These are phyloP conservation scores for Melieria picta DNA, from an alignment of 2,888 invertebrate genomes.

Conservation along the genomic window DNA sequence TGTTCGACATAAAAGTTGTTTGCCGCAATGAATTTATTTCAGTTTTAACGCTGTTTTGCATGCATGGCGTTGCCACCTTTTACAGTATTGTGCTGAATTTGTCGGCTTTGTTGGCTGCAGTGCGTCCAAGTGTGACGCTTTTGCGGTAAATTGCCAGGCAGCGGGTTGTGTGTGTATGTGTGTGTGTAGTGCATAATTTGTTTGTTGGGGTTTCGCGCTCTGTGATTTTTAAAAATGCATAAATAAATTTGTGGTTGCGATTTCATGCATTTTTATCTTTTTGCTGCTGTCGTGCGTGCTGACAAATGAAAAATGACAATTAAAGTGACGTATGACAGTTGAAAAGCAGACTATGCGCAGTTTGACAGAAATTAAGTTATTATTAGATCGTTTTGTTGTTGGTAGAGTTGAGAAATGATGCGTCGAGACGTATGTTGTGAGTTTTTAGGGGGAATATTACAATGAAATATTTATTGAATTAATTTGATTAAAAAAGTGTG, in stretches of 20 bases:
- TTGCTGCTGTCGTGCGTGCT: no score
- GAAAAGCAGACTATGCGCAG: no score
- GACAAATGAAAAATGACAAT: no score
- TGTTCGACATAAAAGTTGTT: slow-evolving; percentile 8
- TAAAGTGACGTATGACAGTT: no score
- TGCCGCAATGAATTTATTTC: slow-evolving; percentile 17
- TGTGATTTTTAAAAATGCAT: neutral
- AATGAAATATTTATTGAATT: no score
- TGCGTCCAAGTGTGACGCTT: slow-evolving; percentile 27
- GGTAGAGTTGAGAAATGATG: no score
- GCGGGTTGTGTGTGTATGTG: neutral
- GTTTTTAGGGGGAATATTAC: no score
- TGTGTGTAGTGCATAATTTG: neutral
- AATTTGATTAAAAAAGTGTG: no score
- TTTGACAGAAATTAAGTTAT: no score
- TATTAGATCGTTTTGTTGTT: no score
- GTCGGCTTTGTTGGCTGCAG: neutral
- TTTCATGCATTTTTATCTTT: no score
- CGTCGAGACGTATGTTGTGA: no score
- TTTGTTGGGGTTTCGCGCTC: neutral
- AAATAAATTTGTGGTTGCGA: neutral
- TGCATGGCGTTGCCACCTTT: slow-evolving; percentile 15
- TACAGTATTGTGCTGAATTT: neutral
- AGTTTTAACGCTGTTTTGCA: neutral
- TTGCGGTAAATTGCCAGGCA: neutral